Evolutionary conservation across 1,140 invertebrate species (phyloP), one percentile per base, ranked within the genome.

Genomic region (Cherax quadricarinatus): DNA sequence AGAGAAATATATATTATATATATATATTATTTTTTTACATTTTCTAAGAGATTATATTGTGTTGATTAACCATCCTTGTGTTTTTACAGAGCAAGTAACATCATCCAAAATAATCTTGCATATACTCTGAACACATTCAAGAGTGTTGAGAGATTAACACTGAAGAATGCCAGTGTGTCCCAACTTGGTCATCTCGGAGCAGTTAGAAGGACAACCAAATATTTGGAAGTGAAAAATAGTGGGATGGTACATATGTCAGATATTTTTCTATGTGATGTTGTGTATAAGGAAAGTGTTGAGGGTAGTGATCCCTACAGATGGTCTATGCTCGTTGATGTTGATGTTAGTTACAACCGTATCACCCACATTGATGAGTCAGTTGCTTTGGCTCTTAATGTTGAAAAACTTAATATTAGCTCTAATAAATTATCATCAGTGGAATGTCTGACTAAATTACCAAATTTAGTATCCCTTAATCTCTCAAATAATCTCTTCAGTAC

Each of bases 291-390:
- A 78, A 95, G 95, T 62, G 95, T 95, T 80, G 95, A 95, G 93
- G 95, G 94, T 94, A 89, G 81, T 84, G 93, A 89, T 79, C 60
- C 92, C 84, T 94, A 96, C 95, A 95, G 95, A 94, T 98, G 97
- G 97, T 95, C 96, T 24, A 96, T 96, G 92, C 94, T 98, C 9
- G 96, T 95, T 16, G 95, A 96, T 93, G 95, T 97, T 57, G 97
- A 98, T 95, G 96, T 99, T 86, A 97, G 97, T 81, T 96, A 97
- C 93, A 99, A 99, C 95, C 95, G 96, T 94, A 96, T 99, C 80
- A 95, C 96, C 73, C 95, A 96, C 51, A 97, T 99, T 91, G 97
- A 98, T 95, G 96, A 97, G 94, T 97, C 97, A 66, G 97, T 99
- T 89, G 97, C 96, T 95, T 95, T 98, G 51, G 96, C 98, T 51